A percentile compares a stretch with the other conserved stretches of the same genome.
phyloP scores from a whole-genome alignment of 2,888 invertebrate species.

The Cephus runcator region DNA sequence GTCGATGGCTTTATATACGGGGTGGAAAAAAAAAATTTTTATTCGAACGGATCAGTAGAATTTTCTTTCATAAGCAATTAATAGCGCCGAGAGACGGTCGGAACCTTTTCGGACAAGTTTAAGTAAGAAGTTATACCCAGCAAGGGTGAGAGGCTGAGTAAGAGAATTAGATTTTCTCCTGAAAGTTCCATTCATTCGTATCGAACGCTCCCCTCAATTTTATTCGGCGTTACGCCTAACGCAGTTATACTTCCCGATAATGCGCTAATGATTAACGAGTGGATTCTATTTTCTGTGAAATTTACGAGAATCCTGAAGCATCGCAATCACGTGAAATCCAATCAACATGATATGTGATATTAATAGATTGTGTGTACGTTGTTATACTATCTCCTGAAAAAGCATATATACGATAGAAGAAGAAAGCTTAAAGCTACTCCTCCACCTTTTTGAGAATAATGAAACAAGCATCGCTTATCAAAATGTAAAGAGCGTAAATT shows the following conservation, averaged over 20 bases:
- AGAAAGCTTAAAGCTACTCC: too few species aligned
- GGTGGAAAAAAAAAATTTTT: background rate
- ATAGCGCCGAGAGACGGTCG: background rate
- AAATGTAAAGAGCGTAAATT: background rate
- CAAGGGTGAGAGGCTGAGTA: background rate
- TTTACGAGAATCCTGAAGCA: background rate
- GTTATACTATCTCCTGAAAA: too few species aligned
- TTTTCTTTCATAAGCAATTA: slow-evolving; percentile 1
- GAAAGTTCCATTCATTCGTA: slow-evolving; percentile 3
- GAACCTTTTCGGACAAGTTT: slow-evolving; percentile 5
- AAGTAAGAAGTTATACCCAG: slow-evolving; percentile 16
- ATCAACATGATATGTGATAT: too few species aligned
- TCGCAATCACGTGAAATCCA: too few species aligned
- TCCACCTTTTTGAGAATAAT: too few species aligned
- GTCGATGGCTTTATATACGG: background rate
- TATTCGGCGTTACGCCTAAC: background rate
- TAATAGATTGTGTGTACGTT: background rate
- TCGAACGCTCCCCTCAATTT: background rate
- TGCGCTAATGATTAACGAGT: background rate
- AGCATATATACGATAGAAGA: too few species aligned
- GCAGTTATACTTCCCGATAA: background rate
- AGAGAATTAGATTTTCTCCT: slow-evolving; percentile 6
- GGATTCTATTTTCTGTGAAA: background rate
- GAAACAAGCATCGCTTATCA: background rate
- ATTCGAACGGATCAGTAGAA: background rate